Evolutionary conservation across 2,888 invertebrate genomes (phyloP), one percentile per base, ranked within the genome.

Genomic region (Thelaira solivaga): DNA sequence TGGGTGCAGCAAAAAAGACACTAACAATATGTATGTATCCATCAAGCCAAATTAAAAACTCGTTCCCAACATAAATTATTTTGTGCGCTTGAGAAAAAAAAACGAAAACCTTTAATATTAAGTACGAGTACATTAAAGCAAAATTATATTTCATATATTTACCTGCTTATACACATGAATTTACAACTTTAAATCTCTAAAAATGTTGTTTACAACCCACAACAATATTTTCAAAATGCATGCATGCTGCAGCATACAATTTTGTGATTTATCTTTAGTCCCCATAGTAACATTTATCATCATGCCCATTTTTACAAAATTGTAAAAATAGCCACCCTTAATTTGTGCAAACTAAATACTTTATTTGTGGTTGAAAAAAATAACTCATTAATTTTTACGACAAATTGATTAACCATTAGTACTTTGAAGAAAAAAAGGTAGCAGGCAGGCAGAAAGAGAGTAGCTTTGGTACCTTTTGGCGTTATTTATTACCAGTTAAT

Each of bases 331-430:
- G 10, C 31, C 13, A 62, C 72, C 55, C 62, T 64, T 62, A 57
- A 47, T 43, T 47, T 11, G 36, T 10, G 10, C n/a, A n/a, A n/a
- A n/a, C n/a, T n/a, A n/a, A n/a, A n/a, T n/a, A 0, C 7, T 24
- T 49, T 47, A 22, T 26, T 13, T 59, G 10, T 13, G 18, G 31
- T 4, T 22, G 22, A 68, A 78, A 81, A 73, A 72, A 65, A 79
- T 82, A 82, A 80, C 80, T 83, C 85, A 87, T 86, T 87, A 85
- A 83, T 83, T 86, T 86, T 87, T 85, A 86, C 86, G 87, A 85
- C 86, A 87, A 86, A 87, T 86, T 86, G 86, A 86, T 87, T 86
- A 86, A 83, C 84, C 86, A 81, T 83, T 82, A 83, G 82, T 80
- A 83, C 81, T 7, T 6, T 22, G 1, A 41, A 16, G 41, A 4